These are phyloP conservation scores for Coboldia fuscipes DNA, from an alignment of 1,140 invertebrate genomes.

Conservation along the genomic window DNA sequence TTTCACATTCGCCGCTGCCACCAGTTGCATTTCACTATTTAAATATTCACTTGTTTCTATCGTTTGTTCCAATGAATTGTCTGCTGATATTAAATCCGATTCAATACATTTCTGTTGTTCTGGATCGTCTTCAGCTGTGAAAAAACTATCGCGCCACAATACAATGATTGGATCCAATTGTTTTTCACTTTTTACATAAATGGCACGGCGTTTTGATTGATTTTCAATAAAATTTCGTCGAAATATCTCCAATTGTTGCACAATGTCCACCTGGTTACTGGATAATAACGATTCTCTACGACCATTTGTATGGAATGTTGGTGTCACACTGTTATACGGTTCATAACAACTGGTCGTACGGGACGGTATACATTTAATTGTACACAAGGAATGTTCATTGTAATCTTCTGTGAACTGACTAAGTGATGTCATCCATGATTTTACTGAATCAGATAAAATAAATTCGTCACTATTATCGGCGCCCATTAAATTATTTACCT, in stretches of 20 bases:
- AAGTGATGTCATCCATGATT: background rate
- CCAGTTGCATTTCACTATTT: no score
- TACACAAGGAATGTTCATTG: background rate
- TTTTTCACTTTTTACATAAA: slow-evolving; percentile 1
- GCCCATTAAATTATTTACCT: no score
- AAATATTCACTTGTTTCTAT: no score
- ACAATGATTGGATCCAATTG: background rate
- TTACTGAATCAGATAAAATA: background rate
- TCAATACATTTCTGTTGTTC: no score
- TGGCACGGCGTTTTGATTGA: background rate
- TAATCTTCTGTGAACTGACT: background rate
- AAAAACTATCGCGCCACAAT: no score
- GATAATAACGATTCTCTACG: background rate
- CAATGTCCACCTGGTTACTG: background rate
- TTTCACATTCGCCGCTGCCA: no score
- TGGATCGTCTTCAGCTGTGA: no score
- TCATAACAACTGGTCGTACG: background rate
- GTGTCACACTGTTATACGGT: background rate
- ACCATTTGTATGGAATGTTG: background rate
- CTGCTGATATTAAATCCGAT: no score
- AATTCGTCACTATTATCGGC: background rate
- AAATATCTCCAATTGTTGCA: background rate
- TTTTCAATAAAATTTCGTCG: background rate
- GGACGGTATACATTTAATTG: slow-evolving; percentile 1
- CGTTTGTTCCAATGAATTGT: no score